Base-by-base conservation (phyloP, 2,888 invertebrate species). In the Oscheius onirici region DNA sequence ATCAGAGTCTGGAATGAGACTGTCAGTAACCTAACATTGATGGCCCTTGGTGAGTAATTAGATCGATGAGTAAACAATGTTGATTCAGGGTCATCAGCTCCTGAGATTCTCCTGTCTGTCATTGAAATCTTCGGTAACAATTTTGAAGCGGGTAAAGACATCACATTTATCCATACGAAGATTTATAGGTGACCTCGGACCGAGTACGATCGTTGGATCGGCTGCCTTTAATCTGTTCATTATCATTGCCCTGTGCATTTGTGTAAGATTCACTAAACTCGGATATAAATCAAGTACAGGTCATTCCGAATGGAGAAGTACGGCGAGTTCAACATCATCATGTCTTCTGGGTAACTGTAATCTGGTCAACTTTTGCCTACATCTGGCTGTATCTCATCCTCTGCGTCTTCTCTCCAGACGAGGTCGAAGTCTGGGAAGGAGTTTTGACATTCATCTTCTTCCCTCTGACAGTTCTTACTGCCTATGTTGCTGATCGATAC, bases 1-100 rank as follows among this genome's bases (percentile, higher is more conserved):
- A 97, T 99, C 17, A 91, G 97, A 71, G 93, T 99, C 68, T 99
- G 97, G 97, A 99, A 97, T 89, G 97, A 97, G 89, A 97, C 99
- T 0, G 97, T 99, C 55, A 97, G 97, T 77, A 99, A 99, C 90
- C 90, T 99, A 79, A 97, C 97, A 2, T 91, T 99, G 67, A 99
- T 99, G 99, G 99, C 99, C 10, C 90, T 99, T 60, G 97, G 83
- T 79, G 10, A 34, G 67, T 65, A 44, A 2, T 58, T 43, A n/a
- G 20, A 28, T 49, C 40, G 6, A 40, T 28, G 11, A 66, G 40
- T 10, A 34, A 24, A 58, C 26, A 58, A 22, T 49, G 3, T 3
- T 28, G 24, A 43, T 73, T 43, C 46, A 78, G 85, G 99, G 2
- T 97, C 97, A 22, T 97, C 96, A 83, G 97, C 97, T 0, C 97